Conservation (phyloP, 2,888 invertebrate species). For the Apamea sordens region DNA sequence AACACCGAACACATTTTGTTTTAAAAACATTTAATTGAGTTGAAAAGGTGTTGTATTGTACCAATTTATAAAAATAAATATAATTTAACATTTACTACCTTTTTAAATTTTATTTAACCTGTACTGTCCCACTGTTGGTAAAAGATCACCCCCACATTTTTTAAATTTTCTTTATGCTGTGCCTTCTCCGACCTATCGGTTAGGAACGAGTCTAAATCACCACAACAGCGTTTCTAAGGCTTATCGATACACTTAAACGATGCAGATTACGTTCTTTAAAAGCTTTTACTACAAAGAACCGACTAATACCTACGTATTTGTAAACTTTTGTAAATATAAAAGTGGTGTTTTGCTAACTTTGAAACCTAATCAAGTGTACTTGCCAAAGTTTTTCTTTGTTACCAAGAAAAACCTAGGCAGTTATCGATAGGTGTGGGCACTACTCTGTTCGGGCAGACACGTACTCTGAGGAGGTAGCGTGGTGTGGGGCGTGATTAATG, state of each 20-base stretch:
- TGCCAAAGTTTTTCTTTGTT: conserved; percentile 20
- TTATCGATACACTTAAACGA: neutral
- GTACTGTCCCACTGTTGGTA: neutral
- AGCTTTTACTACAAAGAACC: neutral
- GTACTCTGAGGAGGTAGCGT: conserved; percentile 65
- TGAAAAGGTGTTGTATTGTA: neutral
- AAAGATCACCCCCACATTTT: neutral
- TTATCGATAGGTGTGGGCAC: conserved; percentile 70
- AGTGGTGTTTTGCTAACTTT: conserved; percentile 1
- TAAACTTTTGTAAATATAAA: neutral
- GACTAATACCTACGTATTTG: neutral
- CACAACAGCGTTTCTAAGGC: neutral
- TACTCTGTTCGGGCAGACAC: conserved; percentile 61
- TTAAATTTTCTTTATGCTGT: neutral
- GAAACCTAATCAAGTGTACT: conserved; percentile 10
- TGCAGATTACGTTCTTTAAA: neutral
- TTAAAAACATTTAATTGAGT: neutral
- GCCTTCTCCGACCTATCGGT: neutral
- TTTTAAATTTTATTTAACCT: neutral
- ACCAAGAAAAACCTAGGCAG: conserved; percentile 43
- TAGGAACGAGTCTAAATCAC: neutral
- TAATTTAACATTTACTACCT: neutral
- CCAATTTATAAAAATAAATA: neutral
- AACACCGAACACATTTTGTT: neutral
- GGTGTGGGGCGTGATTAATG: conserved; percentile 87